Evolutionary conservation across 2,113 vertebrate species (phyloP).

Genomic region (Delphinus delphis): DNA sequence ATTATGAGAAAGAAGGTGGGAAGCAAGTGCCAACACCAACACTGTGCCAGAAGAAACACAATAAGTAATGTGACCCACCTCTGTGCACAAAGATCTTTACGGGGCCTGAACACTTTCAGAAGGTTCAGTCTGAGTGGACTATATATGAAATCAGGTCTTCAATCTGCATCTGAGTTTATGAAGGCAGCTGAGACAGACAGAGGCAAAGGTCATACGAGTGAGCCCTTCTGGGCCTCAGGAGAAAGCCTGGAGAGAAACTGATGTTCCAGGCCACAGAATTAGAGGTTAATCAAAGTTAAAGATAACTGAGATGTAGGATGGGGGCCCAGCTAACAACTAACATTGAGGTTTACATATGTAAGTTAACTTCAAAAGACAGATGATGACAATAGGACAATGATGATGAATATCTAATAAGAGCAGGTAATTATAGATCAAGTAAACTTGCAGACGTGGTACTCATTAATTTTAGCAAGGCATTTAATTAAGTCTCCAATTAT

Average conservation of each 20-base stretch:
- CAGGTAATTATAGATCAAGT: background rate
- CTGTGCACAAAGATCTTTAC: background rate
- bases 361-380: background rate
- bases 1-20: background rate
- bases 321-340: background rate
- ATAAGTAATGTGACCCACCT: background rate
- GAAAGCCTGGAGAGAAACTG: background rate
- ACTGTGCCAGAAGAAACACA: background rate
- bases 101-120: background rate
- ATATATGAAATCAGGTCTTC: background rate
- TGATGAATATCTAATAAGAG: background rate
- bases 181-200: background rate
- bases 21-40: background rate
- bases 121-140: background rate
- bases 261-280: background rate
- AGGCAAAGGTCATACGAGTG: background rate
- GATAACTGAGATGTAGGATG: background rate
- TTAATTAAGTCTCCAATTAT: constrained; percentile 6
- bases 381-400: background rate
- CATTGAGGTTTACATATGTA: background rate
- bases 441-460: background rate
- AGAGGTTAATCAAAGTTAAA: background rate
- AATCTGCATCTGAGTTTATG: background rate
- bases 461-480: background rate
- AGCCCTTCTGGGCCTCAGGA: background rate